Conservation (phyloP, 2,113 vertebrate genomes). For the Peromyscus maniculatus region DNA sequence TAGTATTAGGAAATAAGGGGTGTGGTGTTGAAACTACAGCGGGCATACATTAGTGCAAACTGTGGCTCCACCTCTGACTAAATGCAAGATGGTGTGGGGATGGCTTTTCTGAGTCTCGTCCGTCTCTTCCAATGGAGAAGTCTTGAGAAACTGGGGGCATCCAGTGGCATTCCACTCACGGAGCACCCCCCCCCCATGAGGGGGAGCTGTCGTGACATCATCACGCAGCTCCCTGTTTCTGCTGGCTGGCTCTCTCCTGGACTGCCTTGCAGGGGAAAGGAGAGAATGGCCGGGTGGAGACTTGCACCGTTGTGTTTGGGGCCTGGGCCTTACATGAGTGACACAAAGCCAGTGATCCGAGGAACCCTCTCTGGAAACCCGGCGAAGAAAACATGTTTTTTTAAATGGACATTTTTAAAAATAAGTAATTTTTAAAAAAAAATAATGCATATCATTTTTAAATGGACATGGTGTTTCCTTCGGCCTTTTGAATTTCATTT, state of each 20-base stretch:
- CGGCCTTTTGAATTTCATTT: conserved; percentile 7
- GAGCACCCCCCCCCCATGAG: not conserved
- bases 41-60: not conserved
- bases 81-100: not conserved
- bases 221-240: not conserved
- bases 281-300: not conserved
- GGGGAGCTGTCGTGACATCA: not conserved
- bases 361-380: not conserved
- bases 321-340: not conserved
- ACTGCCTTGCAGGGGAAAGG: not conserved
- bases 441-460: too few relatives aligned
- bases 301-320: not conserved
- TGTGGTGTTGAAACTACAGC: not conserved
- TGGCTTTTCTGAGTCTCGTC: not conserved
- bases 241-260: not conserved
- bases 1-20: not conserved
- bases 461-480: not conserved
- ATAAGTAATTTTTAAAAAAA: too few relatives aligned
- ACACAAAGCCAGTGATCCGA: not conserved
- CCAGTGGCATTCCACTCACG: fast-evolving
- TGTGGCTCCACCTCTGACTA: not conserved
- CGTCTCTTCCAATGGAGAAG: not conserved
- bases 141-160: not conserved
- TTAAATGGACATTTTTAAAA: not conserved
- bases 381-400: not conserved